Conservation (phyloP, 2,113 vertebrate genomes). For the Nyctereutes procyonoides region DNA sequence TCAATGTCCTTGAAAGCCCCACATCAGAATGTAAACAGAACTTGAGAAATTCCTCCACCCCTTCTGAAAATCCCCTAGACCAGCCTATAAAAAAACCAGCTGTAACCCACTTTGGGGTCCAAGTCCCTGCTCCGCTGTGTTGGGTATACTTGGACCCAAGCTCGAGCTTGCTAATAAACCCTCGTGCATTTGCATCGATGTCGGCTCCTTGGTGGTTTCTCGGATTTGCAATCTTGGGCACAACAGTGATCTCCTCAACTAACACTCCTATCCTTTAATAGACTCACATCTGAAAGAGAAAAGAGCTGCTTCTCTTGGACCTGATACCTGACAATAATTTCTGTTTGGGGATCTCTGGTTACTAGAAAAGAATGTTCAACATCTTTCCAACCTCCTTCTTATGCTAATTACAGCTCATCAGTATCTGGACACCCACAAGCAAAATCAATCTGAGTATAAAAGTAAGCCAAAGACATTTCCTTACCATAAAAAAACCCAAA, state of each 20-base stretch:
- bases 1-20: no score
- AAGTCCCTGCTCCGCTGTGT: no score
- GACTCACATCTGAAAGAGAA: not conserved
- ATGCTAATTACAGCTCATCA: slow-evolving; percentile 77
- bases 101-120: no score
- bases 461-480: slow-evolving; percentile 71
- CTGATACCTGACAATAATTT: slow-evolving; percentile 58
- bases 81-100: no score
- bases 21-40: no score
- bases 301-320: slow-evolving; percentile 12
- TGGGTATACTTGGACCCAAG: no score
- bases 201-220: no score
- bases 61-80: no score
- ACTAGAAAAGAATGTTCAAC: slow-evolving; percentile 66
- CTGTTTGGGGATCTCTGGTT: slow-evolving; percentile 51
- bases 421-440: slow-evolving; percentile 80
- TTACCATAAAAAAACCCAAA: slow-evolving; percentile 44
- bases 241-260: not conserved
- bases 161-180: no score
- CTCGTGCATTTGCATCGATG: no score
- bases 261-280: not conserved
- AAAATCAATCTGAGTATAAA: slow-evolving; percentile 77
- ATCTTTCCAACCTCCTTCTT: slow-evolving; percentile 72
- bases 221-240: no score
- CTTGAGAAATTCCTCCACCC: no score